Conservation (phyloP, 1,140 invertebrate species). For the Aphelinus atriplicis region DNA sequence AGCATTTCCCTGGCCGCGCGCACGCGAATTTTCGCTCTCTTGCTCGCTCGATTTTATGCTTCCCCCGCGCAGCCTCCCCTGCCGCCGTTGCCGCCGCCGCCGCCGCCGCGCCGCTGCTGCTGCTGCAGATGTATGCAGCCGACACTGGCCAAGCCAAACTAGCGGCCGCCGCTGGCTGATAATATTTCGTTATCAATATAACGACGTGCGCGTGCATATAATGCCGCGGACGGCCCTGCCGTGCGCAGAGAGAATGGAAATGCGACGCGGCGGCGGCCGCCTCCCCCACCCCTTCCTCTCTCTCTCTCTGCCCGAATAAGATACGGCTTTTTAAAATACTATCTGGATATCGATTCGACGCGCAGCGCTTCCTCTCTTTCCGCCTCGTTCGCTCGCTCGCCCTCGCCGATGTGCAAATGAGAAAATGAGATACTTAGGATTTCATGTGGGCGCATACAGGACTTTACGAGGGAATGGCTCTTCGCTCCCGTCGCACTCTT, state of each 20-base stretch:
- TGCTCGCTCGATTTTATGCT: constrained; percentile 36
- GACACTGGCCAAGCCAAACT: constrained; percentile 42
- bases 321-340: constrained; percentile 11
- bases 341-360: constrained; percentile 14
- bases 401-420: too few relatives aligned
- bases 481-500: too few relatives aligned
- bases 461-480: too few relatives aligned
- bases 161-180: constrained; percentile 36
- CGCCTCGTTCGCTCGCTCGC: too few relatives aligned
- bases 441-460: too few relatives aligned
- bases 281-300: too few relatives aligned
- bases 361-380: too few relatives aligned
- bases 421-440: too few relatives aligned
- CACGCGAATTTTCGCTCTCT: constrained; percentile 35
- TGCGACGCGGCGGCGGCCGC: too few relatives aligned
- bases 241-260: too few relatives aligned
- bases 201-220: constrained; percentile 26
- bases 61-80: background rate
- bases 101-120: background rate
- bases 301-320: too few relatives aligned
- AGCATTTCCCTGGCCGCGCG: constrained; percentile 13
- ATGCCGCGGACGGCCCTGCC: background rate
- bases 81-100: background rate
- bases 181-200: constrained; percentile 38
- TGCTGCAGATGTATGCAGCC: constrained; percentile 20